Evolutionary conservation across 2,113 vertebrate genomes (phyloP).

Genomic region (Trematocara variabile): DNA sequence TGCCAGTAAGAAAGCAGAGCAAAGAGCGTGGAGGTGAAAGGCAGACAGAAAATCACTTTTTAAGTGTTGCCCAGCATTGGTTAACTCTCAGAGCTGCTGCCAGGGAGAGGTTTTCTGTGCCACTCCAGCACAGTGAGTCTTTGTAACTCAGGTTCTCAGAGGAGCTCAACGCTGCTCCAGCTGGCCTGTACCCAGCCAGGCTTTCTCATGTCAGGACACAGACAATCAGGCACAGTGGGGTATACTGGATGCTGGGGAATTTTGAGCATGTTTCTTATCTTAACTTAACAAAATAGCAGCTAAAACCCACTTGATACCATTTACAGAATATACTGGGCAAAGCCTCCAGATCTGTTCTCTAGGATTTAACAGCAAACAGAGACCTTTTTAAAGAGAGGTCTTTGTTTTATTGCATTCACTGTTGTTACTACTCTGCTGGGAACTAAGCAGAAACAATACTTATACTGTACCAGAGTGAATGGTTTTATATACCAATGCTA

Average conservation of each 20-base stretch:
- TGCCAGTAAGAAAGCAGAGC: conserved; percentile 27
- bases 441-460: conserved; percentile 58
- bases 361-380: conserved; percentile 51
- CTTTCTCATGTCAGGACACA: conserved; percentile 36
- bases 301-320: conserved; percentile 29
- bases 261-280: conserved; percentile 2
- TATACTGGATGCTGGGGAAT: neutral
- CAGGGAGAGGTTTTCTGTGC: conserved; percentile 38
- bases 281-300: conserved; percentile 27
- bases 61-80: conserved; percentile 47
- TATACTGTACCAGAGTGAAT: conserved; percentile 46
- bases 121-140: conserved; percentile 55
- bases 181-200: conserved; percentile 34
- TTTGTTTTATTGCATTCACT: conserved; percentile 61
- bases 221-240: conserved; percentile 17
- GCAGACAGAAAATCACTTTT: conserved; percentile 42
- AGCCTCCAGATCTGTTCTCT: conserved; percentile 11
- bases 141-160: conserved; percentile 54
- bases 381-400: conserved; percentile 40
- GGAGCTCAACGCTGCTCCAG: conserved; percentile 41
- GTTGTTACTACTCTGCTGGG: conserved; percentile 52
- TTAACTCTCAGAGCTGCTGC: conserved; percentile 35
- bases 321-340: conserved; percentile 31
- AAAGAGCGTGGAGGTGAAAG: conserved; percentile 31
- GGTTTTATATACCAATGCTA: neutral